Conservation (phyloP, 1,140 invertebrate genomes). For the Drosophila tani region DNA sequence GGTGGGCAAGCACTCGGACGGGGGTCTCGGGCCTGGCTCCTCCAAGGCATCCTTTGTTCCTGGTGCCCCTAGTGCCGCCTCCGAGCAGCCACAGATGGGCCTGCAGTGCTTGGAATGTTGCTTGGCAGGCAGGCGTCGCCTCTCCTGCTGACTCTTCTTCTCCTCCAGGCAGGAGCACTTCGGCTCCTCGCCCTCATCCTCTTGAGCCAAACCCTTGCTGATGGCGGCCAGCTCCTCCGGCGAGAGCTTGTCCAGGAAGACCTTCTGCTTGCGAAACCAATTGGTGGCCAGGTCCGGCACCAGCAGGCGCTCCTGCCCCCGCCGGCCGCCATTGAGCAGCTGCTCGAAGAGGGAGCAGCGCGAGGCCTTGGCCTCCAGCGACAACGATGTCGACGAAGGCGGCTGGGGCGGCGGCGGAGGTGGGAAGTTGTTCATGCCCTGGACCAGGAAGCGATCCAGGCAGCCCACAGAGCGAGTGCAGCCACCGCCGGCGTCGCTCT, state of each 20-base stretch:
- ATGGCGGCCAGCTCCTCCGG: constrained; percentile 11
- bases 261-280: constrained; percentile 73
- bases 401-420: not conserved
- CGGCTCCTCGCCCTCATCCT: not conserved
- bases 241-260: constrained; percentile 45
- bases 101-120: not conserved
- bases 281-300: constrained; percentile 74
- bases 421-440: constrained; percentile 42
- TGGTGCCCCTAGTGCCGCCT: not conserved
- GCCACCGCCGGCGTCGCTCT: not conserved
- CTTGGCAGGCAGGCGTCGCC: not conserved
- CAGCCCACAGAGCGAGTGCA: not conserved
- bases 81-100: not conserved
- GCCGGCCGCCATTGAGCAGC: constrained; percentile 22
- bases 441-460: constrained; percentile 27
- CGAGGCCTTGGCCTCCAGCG: not conserved
- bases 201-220: not conserved
- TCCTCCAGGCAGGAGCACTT: not conserved
- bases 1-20: constrained; percentile 7
- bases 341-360: constrained; percentile 43
- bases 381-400: too few species aligned
- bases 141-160: too few species aligned
- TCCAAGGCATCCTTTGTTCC: not conserved
- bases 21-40: not conserved
- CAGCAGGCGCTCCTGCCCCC: constrained; percentile 52